Base-by-base conservation (phyloP, 1,140 invertebrate species). In the Hyles vespertilio region DNA sequence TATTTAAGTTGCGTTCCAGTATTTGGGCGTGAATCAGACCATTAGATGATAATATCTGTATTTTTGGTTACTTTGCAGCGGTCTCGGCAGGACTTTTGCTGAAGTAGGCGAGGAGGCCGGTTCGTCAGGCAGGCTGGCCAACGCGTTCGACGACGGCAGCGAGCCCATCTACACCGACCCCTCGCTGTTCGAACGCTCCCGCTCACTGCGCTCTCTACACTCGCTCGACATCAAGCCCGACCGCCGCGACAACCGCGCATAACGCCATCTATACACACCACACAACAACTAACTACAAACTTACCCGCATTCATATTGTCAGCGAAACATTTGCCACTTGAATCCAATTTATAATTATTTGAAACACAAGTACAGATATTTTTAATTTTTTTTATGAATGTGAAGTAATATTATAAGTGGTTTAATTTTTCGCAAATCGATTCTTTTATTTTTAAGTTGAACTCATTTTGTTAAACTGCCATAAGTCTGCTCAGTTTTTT, bases 131-230 rank as follows among this genome's bases (percentile, higher is more conserved):
- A 61, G 87, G 65, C 57, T 89, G 46, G 83, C 84, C 2, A 87
- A 72, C 50, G 82, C 80, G 32, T 95, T 94, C 65, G 93, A 95
- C 69, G 96, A 97, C 82, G 96, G 96, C 7, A 97, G 96, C 73
- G 96, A 97, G 81, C 96, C 96, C 2, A 97, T 98, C 64, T 98
- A 97, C 81, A 97, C 96, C 0, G 96, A 97, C 87, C 96, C 96
- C 0, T 96, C 96, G 2, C 88, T 97, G 7, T 97, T 98, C 74
- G 96, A 98, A 88, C 91, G 95, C 72, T 93, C 95, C 50, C 81
- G 95, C 69, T 92, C 92, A 65, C 81, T 93, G 65, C 80, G 93
- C 67, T 89, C 88, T 9, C 65, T 90, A 9, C 86, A 90, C 60
- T 89, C 86, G 3, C 55, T 89, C 56, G 86, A 89, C 53, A 61